Conservation (phyloP, 2,888 invertebrate species). For the Azorinus chamasolen region DNA sequence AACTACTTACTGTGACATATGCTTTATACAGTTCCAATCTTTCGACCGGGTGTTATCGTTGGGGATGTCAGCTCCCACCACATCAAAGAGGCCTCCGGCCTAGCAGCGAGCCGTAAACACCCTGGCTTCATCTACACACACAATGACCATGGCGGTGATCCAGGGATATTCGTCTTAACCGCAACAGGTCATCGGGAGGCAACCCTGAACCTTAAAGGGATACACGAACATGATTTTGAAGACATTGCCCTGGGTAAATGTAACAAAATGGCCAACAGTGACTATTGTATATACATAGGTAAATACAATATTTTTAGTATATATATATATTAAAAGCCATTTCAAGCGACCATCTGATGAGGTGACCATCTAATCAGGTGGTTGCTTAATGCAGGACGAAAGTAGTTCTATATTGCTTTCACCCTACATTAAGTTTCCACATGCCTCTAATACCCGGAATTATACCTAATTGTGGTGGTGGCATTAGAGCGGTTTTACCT, state of each 20-base stretch:
- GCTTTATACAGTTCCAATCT: too few relatives aligned
- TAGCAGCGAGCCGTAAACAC: conserved; percentile 64
- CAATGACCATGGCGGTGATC: conserved; percentile 58
- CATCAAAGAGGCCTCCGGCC: conserved; percentile 60
- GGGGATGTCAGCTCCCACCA: background rate
- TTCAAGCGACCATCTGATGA: too few relatives aligned
- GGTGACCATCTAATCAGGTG: too few relatives aligned
- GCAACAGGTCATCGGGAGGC: conserved; percentile 21
- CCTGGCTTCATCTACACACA: conserved; percentile 55
- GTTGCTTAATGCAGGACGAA: too few relatives aligned
- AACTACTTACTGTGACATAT: too few relatives aligned
- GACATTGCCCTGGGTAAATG: conserved; percentile 67
- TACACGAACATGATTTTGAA: conserved; percentile 63
- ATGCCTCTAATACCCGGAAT: too few relatives aligned
- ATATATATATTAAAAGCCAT: too few relatives aligned
- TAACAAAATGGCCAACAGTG: conserved; percentile 4
- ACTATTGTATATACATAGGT: conserved; percentile 27
- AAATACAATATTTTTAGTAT: background rate
- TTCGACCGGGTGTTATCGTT: background rate
- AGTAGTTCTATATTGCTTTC: too few relatives aligned
- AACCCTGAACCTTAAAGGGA: conserved; percentile 32
- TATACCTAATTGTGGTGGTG: too few relatives aligned
- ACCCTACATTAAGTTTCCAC: too few relatives aligned
- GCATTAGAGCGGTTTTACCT: too few relatives aligned
- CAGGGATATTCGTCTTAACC: conserved; percentile 46